A percentile compares a stretch with the other conserved stretches of the same genome.
Conservation (phyloP, 1,140 invertebrate genomes). For the Hylaeus volcanicus region DNA sequence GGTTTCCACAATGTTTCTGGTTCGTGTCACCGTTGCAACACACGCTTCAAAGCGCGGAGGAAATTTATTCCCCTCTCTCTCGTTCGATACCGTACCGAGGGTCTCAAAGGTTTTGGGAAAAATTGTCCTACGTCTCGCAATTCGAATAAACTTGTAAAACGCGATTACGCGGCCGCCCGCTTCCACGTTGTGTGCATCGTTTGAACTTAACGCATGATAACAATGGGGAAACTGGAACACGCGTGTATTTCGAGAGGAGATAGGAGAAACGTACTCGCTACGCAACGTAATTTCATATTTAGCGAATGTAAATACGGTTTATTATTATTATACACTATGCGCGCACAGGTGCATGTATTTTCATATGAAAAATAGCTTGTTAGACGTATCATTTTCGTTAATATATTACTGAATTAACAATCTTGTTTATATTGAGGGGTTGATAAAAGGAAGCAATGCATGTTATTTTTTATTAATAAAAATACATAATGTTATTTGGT, state of each 20-base stretch:
- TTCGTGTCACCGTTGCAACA: no score
- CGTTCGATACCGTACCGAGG: neutral
- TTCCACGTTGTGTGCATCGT: neutral
- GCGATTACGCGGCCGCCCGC: neutral
- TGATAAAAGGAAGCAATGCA: no score
- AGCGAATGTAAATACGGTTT: no score
- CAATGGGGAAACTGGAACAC: constrained; percentile 1
- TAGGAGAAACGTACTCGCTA: constrained; percentile 2
- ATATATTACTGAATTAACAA: no score
- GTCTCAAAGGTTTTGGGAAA: neutral
- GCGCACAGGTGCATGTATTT: no score
- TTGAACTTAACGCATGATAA: neutral
- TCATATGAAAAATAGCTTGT: no score
- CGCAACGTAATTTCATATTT: constrained; percentile 1
- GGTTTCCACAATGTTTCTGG: neutral
- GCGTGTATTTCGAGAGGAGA: neutral
- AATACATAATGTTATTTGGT: no score
- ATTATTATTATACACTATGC: no score
- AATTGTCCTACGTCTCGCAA: neutral
- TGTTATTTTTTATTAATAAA: no score
- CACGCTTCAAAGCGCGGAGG: neutral
- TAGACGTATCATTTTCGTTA: no score
- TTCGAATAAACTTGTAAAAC: neutral
- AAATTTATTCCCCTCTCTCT: neutral
- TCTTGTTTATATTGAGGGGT: no score